Evolutionary conservation across 2,888 invertebrate genomes (phyloP), one percentile per base, ranked within the genome.

Genomic region (Nomada ferruginata): DNA sequence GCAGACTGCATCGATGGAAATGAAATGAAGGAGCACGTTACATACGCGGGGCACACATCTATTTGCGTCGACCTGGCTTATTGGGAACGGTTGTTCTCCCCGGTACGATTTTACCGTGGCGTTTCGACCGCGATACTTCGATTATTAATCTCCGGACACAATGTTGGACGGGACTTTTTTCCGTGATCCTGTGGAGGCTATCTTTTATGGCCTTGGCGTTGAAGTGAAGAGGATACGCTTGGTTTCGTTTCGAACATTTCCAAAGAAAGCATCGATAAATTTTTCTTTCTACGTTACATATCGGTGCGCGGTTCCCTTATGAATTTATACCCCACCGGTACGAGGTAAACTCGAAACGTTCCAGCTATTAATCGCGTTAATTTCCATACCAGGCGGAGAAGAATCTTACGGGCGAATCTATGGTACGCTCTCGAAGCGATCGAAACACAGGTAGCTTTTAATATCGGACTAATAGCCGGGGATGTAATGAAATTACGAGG

Each of bases 201-300:
- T 59, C 60, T 71, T 84, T 77, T 77, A 85, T 66, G 70, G 59
- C 10, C 36, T 50, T 50, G 5, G 44, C 5, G 5, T 61, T 29
- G 10, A 59, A 55, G n/a, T 53, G 44, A 20, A 42, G 4, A 57
- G 5, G 26, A 13, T 11, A 52, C 36, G 47, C 42, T 7, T 10
- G 53, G n/a, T 52, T 59, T 65, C 2, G 18, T 53, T 13, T 42
- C 13, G 36, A 26, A 13, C 15, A 2, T 13, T 50, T 15, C 10
- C 29, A 7, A 44, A 42, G 9, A 7, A 47, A n/a, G 60, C 29
- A 18, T 29, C 18, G 3, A 10, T 23, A 64, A 70, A 53, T 50
- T 50, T 42, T 47, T 42, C 36, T 44, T 55, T 26, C 36, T 20
- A 4, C 42, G 7, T 50, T n/a, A 42, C n/a, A 3, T 15, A 50